Base-by-base conservation (phyloP, 2,888 invertebrate species). In the Apotomis turbidana region DNA sequence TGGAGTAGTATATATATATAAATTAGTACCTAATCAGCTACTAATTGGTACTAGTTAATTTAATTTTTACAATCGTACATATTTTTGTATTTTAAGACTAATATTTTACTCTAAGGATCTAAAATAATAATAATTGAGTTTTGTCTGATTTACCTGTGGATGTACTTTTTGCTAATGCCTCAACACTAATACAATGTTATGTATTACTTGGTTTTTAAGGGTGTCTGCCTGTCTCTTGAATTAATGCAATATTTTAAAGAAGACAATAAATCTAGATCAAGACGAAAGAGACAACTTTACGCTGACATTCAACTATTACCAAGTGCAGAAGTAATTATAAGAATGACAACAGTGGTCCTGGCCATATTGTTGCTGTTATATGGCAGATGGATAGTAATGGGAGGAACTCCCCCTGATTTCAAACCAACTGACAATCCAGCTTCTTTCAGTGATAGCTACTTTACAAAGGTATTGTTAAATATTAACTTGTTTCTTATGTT, bases 341-440 rank as follows among this genome's bases (percentile, higher is more conserved):
- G 97, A 77, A 93, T 95, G 69, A 60, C 88, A 27, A 78, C 94
- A 44, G 83, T 96, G 67, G 64, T 89, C 5, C 57, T 93, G 8
- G 86, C 94, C 57, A 94, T 95, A 59, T 74, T 95, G 46, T 73
- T 93, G 10, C 87, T 97, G 55, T 82, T 97, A 74, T 93, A 94
- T 81, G 89, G 94, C 70, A 94, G 98, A 80, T 96, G 97, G 90
- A 93, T 93, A 83, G 87, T 98, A 60, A 98, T 98, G 96, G 96
- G 96, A 74, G 97, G 96, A 76, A 93, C 94, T 72, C 93, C 95
- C 69, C 98, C 98, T 9, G 94, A 93, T 66, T 99, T 99, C 87
- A 97, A 98, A 83, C 88, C 94, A 67, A 95, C 96, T 78, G 99
- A 99, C 88, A 99, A 99, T 93, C 99, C 99, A 15, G 96, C 98